Evolutionary conservation across 2,888 invertebrate genomes (phyloP).

Genomic region (Lomographa bimaculata): DNA sequence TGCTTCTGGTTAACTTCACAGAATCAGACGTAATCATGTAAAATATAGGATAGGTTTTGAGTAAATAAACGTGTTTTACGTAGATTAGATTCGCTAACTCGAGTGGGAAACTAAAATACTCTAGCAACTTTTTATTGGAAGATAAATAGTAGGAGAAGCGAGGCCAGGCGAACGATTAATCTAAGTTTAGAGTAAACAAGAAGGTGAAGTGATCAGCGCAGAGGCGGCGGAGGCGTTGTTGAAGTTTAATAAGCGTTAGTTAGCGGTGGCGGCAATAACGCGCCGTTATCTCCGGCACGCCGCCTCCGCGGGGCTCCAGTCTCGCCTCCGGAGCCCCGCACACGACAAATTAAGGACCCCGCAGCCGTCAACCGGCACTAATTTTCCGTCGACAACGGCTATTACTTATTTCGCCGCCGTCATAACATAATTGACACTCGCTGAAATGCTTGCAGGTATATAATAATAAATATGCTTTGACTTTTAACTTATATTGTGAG

Average conservation of each 20-base stretch:
- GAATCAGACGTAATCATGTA: constrained; percentile 10
- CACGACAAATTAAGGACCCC: constrained; percentile 52
- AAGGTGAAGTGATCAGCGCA: constrained; percentile 79
- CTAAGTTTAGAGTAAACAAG: constrained; percentile 81
- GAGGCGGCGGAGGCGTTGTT: constrained; percentile 63
- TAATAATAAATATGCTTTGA: too few relatives aligned
- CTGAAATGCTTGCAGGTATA: constrained; percentile 1
- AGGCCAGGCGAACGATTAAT: constrained; percentile 73
- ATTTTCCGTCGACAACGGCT: constrained; percentile 35
- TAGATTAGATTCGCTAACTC: constrained; percentile 26
- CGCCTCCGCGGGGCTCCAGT: constrained; percentile 15
- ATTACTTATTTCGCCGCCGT: constrained; percentile 25
- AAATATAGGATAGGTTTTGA: constrained; percentile 11
- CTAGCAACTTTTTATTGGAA: constrained; percentile 49
- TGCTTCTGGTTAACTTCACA: constrained; percentile 10
- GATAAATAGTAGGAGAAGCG: constrained; percentile 60
- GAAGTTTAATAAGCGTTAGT: constrained; percentile 83
- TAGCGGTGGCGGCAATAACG: constrained; percentile 74
- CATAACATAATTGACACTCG: constrained; percentile 19
- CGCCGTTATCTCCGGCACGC: constrained; percentile 72
- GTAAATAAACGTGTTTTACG: constrained; percentile 21
- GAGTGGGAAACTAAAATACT: constrained; percentile 29
- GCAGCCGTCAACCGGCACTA: constrained; percentile 41
- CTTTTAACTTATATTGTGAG: too few relatives aligned
- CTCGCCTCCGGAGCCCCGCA: constrained; percentile 12